phyloP scores from a whole-genome alignment of 2,888 invertebrate genomes.

The Lydus trimaculatus region DNA sequence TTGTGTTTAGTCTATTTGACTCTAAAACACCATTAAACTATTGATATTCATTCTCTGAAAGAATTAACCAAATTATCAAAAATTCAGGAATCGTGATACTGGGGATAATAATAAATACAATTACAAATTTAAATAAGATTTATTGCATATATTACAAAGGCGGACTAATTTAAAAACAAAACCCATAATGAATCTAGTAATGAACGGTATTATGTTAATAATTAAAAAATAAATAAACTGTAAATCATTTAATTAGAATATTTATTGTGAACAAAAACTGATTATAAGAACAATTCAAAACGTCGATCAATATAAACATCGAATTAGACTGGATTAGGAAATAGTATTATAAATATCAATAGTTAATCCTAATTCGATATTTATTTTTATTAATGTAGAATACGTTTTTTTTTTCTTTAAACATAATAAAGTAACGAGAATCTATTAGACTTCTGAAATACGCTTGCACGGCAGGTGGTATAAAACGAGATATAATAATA shows the following conservation, averaged over 20 bases:
- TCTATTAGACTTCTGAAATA: no score
- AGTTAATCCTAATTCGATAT: background rate
- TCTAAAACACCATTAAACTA: no score
- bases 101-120: background rate
- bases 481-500: no score
- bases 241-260: background rate
- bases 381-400: no score
- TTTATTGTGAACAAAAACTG: background rate
- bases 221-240: constrained; percentile 16
- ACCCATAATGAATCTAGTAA: constrained; percentile 4
- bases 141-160: constrained; percentile 31
- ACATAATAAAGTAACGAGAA: no score
- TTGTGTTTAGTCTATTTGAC: background rate
- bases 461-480: no score
- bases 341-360: background rate
- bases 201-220: constrained; percentile 5
- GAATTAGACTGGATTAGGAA: background rate
- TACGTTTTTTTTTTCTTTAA: no score
- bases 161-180: constrained; percentile 19
- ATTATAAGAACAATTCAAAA: background rate
- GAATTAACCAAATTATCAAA: no score
- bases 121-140: constrained; percentile 32
- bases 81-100: no score
- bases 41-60: no score
- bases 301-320: background rate